phyloP scores from a whole-genome alignment of 2,797 vertebrate species.

The Ceryle rudis region DNA sequence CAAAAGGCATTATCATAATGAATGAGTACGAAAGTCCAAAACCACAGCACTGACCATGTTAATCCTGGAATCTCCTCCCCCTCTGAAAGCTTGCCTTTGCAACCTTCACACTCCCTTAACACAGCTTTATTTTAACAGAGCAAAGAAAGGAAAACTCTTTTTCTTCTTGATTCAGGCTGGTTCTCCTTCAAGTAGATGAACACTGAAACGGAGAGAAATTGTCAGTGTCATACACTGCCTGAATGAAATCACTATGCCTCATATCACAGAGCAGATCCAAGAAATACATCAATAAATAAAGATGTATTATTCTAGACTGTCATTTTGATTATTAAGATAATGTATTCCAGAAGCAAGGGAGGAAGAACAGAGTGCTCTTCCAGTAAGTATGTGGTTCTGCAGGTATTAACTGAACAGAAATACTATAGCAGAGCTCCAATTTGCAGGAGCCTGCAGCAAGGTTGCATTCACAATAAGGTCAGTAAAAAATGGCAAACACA shows the following conservation, averaged over 20 bases:
- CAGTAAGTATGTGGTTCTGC: constrained; percentile 55
- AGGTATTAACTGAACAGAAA: constrained; percentile 57
- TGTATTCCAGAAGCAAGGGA: constrained; percentile 65
- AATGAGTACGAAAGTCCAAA: not conserved
- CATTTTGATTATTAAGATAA: constrained; percentile 59
- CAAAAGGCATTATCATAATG: not conserved
- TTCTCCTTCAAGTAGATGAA: constrained; percentile 28
- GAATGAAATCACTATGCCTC: constrained; percentile 16
- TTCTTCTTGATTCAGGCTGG: not conserved
- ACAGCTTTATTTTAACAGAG: not conserved
- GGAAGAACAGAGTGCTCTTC: constrained; percentile 63
- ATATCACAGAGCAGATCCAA: constrained; percentile 34
- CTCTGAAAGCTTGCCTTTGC: not conserved
- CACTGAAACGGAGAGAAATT: constrained; percentile 3
- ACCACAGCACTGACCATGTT: not conserved
- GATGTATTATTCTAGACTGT: constrained; percentile 51
- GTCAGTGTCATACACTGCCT: not conserved
- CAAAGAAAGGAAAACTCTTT: not conserved
- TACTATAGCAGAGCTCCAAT: constrained; percentile 56
- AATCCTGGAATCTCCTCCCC: not conserved
- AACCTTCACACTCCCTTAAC: not conserved
- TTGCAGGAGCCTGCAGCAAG: constrained; percentile 66
- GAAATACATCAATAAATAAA: constrained; percentile 43
- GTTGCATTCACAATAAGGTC: constrained; percentile 72
- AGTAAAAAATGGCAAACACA: constrained; percentile 64